Percentiles rank a stretch among this genome's conserved stretches.
phyloP scores from a whole-genome alignment of 2,888 invertebrate species.

The Leptinotarsa juncta region DNA sequence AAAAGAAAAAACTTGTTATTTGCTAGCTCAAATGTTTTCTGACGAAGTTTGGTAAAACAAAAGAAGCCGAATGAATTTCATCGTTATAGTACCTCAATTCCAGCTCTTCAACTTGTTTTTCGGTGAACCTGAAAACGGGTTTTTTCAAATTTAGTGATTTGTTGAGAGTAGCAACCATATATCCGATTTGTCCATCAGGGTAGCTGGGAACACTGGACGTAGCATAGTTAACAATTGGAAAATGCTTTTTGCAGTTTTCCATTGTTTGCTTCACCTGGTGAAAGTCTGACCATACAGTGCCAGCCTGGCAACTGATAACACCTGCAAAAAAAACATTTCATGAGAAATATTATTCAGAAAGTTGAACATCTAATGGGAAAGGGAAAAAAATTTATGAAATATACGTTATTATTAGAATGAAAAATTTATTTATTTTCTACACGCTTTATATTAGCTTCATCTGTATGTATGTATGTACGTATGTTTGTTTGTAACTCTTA shows the following conservation, averaged over 20 bases:
- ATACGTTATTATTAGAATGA: too few relatives aligned
- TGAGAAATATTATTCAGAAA: too few relatives aligned
- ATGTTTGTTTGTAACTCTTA: too few relatives aligned
- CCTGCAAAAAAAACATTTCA: conserved; percentile 40
- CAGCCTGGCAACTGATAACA: conserved; percentile 88
- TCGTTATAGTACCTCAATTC: conserved; percentile 86
- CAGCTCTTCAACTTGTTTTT: conserved; percentile 78
- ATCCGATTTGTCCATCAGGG: conserved; percentile 97
- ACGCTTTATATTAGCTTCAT: too few relatives aligned
- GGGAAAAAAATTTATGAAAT: not conserved
- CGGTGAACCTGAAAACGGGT: conserved; percentile 74
- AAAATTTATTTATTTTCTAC: too few relatives aligned
- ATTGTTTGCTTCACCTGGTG: conserved; percentile 82
- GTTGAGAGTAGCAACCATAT: conserved; percentile 86
- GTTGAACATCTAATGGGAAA: too few relatives aligned
- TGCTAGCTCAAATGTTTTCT: conserved; percentile 41
- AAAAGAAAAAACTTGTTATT: not conserved
- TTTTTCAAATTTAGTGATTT: conserved; percentile 74
- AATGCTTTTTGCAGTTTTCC: conserved; percentile 80
- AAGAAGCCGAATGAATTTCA: conserved; percentile 87
- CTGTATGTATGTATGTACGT: too few relatives aligned
- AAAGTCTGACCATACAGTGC: conserved; percentile 84
- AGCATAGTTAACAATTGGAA: conserved; percentile 82
- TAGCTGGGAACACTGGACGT: conserved; percentile 92
- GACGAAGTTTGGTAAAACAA: conserved; percentile 86